Evolutionary conservation across 1,140 invertebrate genomes (phyloP).

Genomic region (Listronotus bonariensis): DNA sequence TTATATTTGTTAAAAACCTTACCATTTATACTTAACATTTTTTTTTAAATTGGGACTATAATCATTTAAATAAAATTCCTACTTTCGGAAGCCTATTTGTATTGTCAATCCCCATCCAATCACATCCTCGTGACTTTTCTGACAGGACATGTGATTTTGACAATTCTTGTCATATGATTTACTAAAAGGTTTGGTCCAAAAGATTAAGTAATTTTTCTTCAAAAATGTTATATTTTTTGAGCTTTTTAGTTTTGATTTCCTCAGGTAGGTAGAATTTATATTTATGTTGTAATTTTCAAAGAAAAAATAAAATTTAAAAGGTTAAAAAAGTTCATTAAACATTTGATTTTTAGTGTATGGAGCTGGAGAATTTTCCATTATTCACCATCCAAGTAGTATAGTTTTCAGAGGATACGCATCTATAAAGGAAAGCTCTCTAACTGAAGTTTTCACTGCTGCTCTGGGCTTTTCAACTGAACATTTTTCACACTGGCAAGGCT

Average conservation of each 20-base stretch:
- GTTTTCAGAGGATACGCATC: constrained; percentile 67
- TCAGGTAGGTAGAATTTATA: constrained; percentile 9
- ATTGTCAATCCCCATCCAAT: too few relatives aligned
- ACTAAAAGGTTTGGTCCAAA: constrained; percentile 4
- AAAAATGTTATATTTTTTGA: constrained; percentile 8
- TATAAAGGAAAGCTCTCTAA: constrained; percentile 65
- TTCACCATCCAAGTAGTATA: constrained; percentile 69
- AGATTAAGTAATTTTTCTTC: not conserved
- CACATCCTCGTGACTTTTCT: too few relatives aligned
- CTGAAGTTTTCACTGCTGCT: constrained; percentile 73
- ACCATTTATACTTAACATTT: too few relatives aligned
- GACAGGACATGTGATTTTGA: constrained; percentile 16
- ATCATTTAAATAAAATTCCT: too few relatives aligned
- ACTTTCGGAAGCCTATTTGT: too few relatives aligned
- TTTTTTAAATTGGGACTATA: too few relatives aligned
- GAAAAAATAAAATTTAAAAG: too few relatives aligned
- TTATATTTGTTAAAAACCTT: too few relatives aligned
- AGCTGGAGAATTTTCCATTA: constrained; percentile 68
- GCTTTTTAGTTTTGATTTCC: constrained; percentile 6
- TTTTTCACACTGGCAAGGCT: constrained; percentile 71
- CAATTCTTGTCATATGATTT: constrained; percentile 27
- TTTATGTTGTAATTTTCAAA: constrained; percentile 1
- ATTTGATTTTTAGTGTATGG: constrained; percentile 64
- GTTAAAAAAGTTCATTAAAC: too few relatives aligned
- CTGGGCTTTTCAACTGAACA: constrained; percentile 70